A percentile compares a stretch with the other conserved stretches of the same genome.
Conservation (phyloP, 2,797 vertebrate species). For the Iguana delicatissima region DNA sequence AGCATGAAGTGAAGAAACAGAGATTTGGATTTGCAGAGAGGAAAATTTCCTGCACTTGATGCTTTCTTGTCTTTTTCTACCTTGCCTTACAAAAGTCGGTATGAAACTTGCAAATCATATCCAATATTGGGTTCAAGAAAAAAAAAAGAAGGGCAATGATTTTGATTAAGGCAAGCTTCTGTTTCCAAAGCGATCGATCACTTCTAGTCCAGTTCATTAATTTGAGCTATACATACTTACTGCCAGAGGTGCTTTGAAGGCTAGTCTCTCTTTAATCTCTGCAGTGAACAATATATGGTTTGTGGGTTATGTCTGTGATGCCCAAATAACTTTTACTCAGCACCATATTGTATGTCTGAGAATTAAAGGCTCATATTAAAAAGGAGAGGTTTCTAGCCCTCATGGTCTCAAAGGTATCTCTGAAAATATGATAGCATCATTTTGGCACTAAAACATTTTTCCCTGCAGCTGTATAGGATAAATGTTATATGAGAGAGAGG, state of each 20-base stretch:
- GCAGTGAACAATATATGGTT: neutral
- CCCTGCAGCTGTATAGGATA: neutral
- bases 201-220: neutral
- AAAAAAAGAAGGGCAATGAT: neutral
- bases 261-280: neutral
- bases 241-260: neutral
- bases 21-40: neutral
- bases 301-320: neutral
- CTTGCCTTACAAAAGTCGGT: neutral
- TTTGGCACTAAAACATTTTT: neutral
- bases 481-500: neutral
- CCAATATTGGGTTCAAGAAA: neutral
- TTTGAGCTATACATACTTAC: neutral
- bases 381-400: neutral
- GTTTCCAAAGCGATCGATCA: neutral
- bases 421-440: neutral
- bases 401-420: neutral
- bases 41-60: neutral
- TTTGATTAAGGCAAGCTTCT: neutral
- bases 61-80: neutral
- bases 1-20: neutral
- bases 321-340: neutral
- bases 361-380: neutral
- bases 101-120: neutral
- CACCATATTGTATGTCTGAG: neutral